Evolutionary conservation across 2,888 invertebrate genomes (phyloP).

Genomic region (Crossocerus cetratus): DNA sequence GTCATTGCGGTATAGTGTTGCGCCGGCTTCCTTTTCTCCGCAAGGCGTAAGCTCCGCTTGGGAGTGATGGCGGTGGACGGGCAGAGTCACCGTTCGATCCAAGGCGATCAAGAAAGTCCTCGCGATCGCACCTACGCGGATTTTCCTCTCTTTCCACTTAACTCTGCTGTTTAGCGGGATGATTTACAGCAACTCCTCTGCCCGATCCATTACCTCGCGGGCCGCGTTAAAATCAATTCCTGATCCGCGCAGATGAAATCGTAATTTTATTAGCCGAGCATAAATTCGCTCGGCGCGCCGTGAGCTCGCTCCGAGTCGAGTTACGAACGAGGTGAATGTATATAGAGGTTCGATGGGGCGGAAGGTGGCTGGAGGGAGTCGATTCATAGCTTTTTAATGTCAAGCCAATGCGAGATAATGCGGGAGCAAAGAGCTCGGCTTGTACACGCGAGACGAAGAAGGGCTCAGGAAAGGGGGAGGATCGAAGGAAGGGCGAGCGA

Average conservation of each 20-base stretch:
- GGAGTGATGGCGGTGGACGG: too few relatives aligned
- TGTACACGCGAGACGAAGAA: constrained; percentile 8
- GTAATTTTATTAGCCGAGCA: constrained; percentile 56
- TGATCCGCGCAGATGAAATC: constrained; percentile 44
- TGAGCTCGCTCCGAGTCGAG: constrained; percentile 31
- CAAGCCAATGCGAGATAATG: constrained; percentile 41
- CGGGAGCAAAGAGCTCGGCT: constrained; percentile 8
- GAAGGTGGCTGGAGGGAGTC: constrained; percentile 41
- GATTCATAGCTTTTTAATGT: constrained; percentile 65
- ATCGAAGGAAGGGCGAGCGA: constrained; percentile 14
- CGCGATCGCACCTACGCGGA: too few relatives aligned
- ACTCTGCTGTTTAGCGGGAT: not conserved
- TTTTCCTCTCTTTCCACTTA: too few relatives aligned
- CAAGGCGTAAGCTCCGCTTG: too few relatives aligned
- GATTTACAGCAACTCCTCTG: not conserved
- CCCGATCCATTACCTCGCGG: constrained; percentile 7
- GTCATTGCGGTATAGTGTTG: constrained; percentile 9
- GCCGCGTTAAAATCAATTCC: constrained; percentile 50
- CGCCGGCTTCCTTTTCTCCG: too few relatives aligned
- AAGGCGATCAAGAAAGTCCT: too few relatives aligned
- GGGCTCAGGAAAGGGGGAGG: constrained; percentile 22
- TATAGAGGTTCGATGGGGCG: constrained; percentile 23
- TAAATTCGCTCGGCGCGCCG: constrained; percentile 47
- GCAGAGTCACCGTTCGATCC: too few relatives aligned
- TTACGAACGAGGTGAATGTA: constrained; percentile 36